Evolutionary conservation across 2,113 vertebrate species (phyloP), one percentile per base, ranked within the genome.

Genomic region (Heterotilapia buettikoferi): DNA sequence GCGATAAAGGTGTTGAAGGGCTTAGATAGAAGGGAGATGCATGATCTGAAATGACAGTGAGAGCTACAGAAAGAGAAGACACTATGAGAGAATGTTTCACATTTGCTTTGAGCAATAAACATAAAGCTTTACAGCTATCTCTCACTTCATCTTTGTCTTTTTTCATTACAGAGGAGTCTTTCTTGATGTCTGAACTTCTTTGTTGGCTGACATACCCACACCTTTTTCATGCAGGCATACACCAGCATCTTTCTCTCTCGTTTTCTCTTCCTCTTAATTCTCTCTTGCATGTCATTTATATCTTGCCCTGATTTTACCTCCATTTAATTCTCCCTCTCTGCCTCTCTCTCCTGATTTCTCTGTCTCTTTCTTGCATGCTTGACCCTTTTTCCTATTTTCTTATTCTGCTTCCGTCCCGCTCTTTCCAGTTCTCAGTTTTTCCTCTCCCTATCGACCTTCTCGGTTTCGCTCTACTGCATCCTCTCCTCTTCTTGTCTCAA

Each of bases 391-490:
- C 66, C n/a, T 85, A 6, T 71, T 89, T 84, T 84, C 43, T 80
- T 33, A 59, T 88, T 91, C 90, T 86, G 82, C 73, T 88, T 89
- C 85, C 83, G 83, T 92, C 83, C 19, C 31, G 78, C 53, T 87
- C 87, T 57, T 82, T 87, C 84, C 24, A 68, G 61, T 82, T 88
- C 26, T 66, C 66, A 57, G 29, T 81, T 84, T 89, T 88, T 76
- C 66, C 66, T 66, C 86, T 93, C 89, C 84, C 92, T 33, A 73
- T 89, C 84, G 83, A 90, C 91, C 89, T 82, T 63, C 85, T 93
- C 21, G 6, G 90, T 82, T 93, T 91, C n/a, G 82, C 90, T 93
- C 68, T 18, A 45, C 85, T 92, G 88, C 87, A 81, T 86, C 78
- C 31, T 83, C 71, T 52, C 88, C 89, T 88, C 86, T 68, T 52